A percentile compares a stretch with the other conserved stretches of the same genome.
Conservation (phyloP, 2,888 invertebrate species). For the Teleogryllus oceanicus region DNA sequence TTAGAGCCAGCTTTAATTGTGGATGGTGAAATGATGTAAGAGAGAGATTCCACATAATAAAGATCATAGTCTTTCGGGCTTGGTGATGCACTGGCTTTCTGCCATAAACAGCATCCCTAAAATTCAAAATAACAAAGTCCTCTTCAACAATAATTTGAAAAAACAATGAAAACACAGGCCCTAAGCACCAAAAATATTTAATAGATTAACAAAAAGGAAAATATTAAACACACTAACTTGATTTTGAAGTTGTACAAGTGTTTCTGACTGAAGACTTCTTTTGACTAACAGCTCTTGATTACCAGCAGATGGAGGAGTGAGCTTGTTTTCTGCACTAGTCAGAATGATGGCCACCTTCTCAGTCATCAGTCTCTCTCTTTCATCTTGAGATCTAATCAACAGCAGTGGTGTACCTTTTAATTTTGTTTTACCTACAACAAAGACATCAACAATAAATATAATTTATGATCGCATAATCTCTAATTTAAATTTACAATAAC, state of each 20-base stretch:
- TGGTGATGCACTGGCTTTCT: constrained; percentile 41
- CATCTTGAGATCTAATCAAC: constrained; percentile 45
- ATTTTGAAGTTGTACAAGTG: constrained; percentile 31
- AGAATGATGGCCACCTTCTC: constrained; percentile 50
- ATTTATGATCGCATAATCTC: too few relatives aligned
- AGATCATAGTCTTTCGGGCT: constrained; percentile 34
- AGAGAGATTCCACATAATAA: constrained; percentile 43
- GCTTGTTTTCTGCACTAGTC: constrained; percentile 44
- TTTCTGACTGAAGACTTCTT: constrained; percentile 28
- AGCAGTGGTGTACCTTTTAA: constrained; percentile 42
- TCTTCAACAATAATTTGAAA: background rate
- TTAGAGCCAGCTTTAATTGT: constrained; percentile 33
- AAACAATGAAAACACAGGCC: too few relatives aligned
- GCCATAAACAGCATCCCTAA: constrained; percentile 44
- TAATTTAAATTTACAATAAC: too few relatives aligned
- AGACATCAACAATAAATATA: too few relatives aligned
- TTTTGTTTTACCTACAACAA: background rate
- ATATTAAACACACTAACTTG: constrained; percentile 24
- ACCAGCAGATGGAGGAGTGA: background rate
- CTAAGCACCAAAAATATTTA: too few relatives aligned
- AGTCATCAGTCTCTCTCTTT: constrained; percentile 47
- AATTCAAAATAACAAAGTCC: constrained; percentile 25
- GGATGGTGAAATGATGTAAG: constrained; percentile 37
- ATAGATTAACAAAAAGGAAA: background rate
- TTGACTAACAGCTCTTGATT: constrained; percentile 29